A percentile compares a stretch with the other conserved stretches of the same genome.
Conservation (phyloP, 2,888 invertebrate species). For the Drosophila merina region DNA sequence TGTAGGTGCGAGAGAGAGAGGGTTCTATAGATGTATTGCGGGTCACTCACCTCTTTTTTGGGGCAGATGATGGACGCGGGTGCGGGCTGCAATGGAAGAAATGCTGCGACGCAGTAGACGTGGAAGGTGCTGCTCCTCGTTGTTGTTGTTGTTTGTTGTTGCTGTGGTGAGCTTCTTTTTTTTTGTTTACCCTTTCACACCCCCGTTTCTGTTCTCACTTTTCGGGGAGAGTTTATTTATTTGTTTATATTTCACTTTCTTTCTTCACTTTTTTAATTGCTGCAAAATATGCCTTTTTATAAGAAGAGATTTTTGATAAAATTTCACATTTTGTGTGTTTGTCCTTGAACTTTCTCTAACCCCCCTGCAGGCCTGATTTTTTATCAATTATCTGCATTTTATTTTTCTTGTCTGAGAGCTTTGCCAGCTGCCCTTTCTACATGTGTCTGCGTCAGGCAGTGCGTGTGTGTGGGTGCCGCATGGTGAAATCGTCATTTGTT, state of each 20-base stretch:
- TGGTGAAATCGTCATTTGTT: constrained; percentile 68
- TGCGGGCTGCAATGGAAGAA: constrained; percentile 63
- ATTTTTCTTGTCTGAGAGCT: not conserved
- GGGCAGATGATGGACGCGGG: constrained; percentile 16
- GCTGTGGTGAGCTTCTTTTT: constrained; percentile 30
- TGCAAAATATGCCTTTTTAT: constrained; percentile 20
- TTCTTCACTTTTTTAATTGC: constrained; percentile 23
- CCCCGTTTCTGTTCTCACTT: not conserved
- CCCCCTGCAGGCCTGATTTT: not conserved
- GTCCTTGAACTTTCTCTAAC: not conserved
- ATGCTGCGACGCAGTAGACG: constrained; percentile 70
- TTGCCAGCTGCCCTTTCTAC: constrained; percentile 33
- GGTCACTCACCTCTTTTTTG: constrained; percentile 14
- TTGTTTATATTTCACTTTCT: constrained; percentile 45
- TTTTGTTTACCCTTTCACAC: constrained; percentile 32
- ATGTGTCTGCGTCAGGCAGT: constrained; percentile 4
- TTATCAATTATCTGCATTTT: not conserved
- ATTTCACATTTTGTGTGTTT: not conserved
- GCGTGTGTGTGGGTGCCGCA: constrained; percentile 8
- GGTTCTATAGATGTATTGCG: constrained; percentile 17
- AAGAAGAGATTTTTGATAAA: not conserved
- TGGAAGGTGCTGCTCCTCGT: constrained; percentile 23
- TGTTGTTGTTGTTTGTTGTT: constrained; percentile 41
- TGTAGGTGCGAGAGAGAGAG: constrained; percentile 5
- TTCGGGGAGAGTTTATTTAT: constrained; percentile 8